Base-by-base conservation (phyloP, 2,888 invertebrate species). In the Chrysomela aeneicollis region DNA sequence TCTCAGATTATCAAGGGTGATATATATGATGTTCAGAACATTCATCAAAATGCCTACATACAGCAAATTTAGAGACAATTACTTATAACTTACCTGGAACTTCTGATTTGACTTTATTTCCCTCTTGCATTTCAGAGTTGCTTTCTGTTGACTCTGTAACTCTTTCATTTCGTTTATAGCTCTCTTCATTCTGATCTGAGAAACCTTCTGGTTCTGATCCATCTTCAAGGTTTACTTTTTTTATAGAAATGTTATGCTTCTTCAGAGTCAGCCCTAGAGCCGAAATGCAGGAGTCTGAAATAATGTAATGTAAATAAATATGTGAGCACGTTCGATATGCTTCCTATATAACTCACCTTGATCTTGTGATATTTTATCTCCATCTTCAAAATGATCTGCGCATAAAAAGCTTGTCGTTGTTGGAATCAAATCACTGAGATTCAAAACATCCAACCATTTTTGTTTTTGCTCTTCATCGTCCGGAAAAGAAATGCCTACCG, bases 401-500 rank as follows among this genome's bases (percentile, higher is more conserved):
- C 81, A 81, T 18, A 79, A 71, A 63, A 80, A 77, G 63, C 76
- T 76, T 10, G 62, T 64, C 0, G 67, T 35, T 21, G 68, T 62
- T 17, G 75, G 70, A 30, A 61, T 55, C 53, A 64, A 59, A 58
- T 73, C 62, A 46, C 63, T 61, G 12, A 79, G 63, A 49, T 75
- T 67, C 42, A 80, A 73, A 50, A 67, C 70, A 32, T 77, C 68
- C 15, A 78, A 61, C 78, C 79, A 79, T 66, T 73, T 72, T 52
- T 73, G 67, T 64, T 66, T 75, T n/a, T 69, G 55, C 42, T 73
- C 71, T 15, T 61, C 32, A 60, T 79, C 74, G 65, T 74, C 72
- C 5, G 80, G 79, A 64, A 80, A 79, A 17, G 76, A 72, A 58
- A 79, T 74, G 32, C 78, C 80, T 52, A 69, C 70, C 17, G 73